Conservation (phyloP, 2,113 vertebrate genomes). For the Axis porcinus region DNA sequence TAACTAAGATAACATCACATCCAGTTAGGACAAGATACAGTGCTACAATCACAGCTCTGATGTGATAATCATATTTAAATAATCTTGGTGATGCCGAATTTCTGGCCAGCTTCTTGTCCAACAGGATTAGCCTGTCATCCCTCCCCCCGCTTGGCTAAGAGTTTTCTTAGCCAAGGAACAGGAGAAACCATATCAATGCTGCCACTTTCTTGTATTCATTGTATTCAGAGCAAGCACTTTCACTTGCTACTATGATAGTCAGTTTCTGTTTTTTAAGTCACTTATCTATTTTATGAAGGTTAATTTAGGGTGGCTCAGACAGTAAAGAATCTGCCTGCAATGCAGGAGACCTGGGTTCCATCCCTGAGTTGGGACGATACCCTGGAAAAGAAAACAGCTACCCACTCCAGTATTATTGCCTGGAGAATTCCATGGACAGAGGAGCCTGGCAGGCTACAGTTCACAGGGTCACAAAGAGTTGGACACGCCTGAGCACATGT, state of each 20-base stretch:
- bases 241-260: background rate
- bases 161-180: background rate
- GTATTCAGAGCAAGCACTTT: background rate
- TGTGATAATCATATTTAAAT: background rate
- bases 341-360: background rate
- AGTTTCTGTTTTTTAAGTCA: background rate
- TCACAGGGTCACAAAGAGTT: background rate
- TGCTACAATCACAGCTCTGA: background rate
- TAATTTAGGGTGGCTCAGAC: background rate
- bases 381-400: background rate
- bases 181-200: background rate
- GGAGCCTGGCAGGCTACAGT: background rate
- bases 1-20: background rate
- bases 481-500: background rate
- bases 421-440: background rate
- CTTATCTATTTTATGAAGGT: background rate
- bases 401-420: background rate
- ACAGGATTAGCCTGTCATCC: background rate
- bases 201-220: background rate
- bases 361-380: background rate
- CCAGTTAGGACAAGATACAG: background rate
- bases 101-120: background rate
- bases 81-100: background rate
- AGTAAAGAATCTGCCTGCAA: background rate
- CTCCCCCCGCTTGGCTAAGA: accelerated